phyloP scores from a whole-genome alignment of 92 coral and sea anemone species.

The Virgularia gustaviana region DNA sequence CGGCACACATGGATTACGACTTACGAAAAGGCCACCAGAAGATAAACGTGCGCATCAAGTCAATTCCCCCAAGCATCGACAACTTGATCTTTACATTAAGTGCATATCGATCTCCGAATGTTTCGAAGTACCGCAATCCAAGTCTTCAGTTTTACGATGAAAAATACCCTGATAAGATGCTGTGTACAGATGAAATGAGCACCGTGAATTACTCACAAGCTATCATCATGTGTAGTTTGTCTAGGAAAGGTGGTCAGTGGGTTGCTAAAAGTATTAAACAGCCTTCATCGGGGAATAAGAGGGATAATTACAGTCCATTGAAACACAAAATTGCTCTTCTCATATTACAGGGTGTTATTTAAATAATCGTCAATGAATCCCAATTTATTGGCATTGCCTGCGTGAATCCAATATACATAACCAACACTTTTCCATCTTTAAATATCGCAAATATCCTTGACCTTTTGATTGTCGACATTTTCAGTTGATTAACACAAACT shows the following conservation, averaged over 20 bases:
- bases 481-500: too few relatives aligned
- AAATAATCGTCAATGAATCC: too few relatives aligned
- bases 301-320: conserved; percentile 10
- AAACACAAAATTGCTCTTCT: background rate
- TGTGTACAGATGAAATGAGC: conserved; percentile 36
- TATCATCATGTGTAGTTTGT: conserved; percentile 41
- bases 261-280: conserved; percentile 42
- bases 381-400: too few relatives aligned
- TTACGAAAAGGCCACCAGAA: conserved; percentile 25
- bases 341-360: conserved; percentile 35
- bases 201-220: conserved; percentile 32
- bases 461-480: too few relatives aligned
- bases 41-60: conserved; percentile 12
- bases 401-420: too few relatives aligned
- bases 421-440: too few relatives aligned
- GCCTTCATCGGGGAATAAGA: conserved; percentile 39
- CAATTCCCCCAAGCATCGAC: conserved; percentile 5
- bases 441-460: too few relatives aligned
- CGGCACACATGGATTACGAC: background rate
- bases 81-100: conserved; percentile 42
- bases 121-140: conserved; percentile 16
- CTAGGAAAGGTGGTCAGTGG: conserved; percentile 43
- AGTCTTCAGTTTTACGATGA: conserved; percentile 46
- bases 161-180: conserved; percentile 34
- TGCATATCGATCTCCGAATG: conserved; percentile 30